These are phyloP conservation scores for Tetrax tetrax DNA, from an alignment of 2,113 vertebrate genomes.

Conservation along the genomic window DNA sequence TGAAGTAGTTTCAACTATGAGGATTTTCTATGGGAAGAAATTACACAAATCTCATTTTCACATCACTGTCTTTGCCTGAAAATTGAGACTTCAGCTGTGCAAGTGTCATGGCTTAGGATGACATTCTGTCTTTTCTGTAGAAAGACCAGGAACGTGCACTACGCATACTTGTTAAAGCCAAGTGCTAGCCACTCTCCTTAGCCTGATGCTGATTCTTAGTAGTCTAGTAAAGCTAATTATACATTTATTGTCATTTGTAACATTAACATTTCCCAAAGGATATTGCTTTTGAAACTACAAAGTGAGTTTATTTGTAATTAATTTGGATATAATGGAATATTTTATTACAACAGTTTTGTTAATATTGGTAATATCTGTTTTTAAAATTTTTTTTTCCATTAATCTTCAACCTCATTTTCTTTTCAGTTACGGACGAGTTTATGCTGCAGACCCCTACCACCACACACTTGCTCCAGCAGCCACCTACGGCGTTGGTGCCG, in stretches of 20 bases:
- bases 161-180: not conserved
- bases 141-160: not conserved
- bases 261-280: not conserved
- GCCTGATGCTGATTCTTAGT: not conserved
- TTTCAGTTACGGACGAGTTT: constrained; percentile 98
- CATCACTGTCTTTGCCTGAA: not conserved
- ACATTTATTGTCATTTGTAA: not conserved
- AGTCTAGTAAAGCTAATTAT: not conserved
- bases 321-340: not conserved
- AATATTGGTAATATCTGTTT: not conserved
- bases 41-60: not conserved
- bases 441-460: constrained; percentile 99
- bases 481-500: constrained; percentile 98
- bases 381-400: not conserved
- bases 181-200: not conserved
- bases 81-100: not conserved
- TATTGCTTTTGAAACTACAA: not conserved
- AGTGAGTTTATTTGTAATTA: not conserved
- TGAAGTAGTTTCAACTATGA: not conserved
- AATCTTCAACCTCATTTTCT: constrained; percentile 57
- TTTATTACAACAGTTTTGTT: not conserved
- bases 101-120: not conserved
- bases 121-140: not conserved
- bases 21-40: not conserved
- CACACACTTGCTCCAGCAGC: constrained; percentile 98